phyloP scores from a whole-genome alignment of 2,113 vertebrate genomes.

The Urocitellus parryii region DNA sequence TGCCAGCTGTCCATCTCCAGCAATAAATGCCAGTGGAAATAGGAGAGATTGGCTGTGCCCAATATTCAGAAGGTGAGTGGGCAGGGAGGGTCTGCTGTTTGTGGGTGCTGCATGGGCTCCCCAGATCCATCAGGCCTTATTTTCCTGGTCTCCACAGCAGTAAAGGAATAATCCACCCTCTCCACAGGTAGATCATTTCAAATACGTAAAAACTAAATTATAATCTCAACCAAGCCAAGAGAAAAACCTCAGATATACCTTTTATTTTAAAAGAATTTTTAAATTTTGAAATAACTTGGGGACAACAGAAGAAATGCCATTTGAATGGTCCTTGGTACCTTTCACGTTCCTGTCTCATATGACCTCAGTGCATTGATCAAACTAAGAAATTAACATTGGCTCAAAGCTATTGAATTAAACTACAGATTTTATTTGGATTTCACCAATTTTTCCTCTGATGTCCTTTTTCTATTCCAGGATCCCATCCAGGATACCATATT shows the following conservation, averaged over 20 bases:
- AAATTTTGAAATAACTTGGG: background rate
- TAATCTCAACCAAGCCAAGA: constrained; percentile 23
- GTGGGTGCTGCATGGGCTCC: background rate
- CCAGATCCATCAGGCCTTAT: background rate
- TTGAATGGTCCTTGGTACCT: background rate
- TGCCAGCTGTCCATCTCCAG: background rate
- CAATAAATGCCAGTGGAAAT: background rate
- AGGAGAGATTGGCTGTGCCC: background rate
- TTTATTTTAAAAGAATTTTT: background rate
- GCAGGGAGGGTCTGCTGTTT: background rate
- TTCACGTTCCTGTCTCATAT: background rate
- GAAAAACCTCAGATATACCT: background rate
- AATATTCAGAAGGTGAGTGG: background rate
- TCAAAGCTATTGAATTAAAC: background rate
- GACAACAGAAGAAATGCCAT: background rate
- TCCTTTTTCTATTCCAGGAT: background rate
- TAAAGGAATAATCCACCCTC: background rate
- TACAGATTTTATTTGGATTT: background rate
- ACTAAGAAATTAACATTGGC: background rate
- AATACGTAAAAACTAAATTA: background rate
- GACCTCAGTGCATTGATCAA: background rate
- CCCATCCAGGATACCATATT: background rate
- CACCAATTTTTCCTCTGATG: background rate
- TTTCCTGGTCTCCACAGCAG: background rate
- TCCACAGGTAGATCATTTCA: background rate